Conservation (phyloP, 1,140 invertebrate genomes). For the Coptotermes formosanus region DNA sequence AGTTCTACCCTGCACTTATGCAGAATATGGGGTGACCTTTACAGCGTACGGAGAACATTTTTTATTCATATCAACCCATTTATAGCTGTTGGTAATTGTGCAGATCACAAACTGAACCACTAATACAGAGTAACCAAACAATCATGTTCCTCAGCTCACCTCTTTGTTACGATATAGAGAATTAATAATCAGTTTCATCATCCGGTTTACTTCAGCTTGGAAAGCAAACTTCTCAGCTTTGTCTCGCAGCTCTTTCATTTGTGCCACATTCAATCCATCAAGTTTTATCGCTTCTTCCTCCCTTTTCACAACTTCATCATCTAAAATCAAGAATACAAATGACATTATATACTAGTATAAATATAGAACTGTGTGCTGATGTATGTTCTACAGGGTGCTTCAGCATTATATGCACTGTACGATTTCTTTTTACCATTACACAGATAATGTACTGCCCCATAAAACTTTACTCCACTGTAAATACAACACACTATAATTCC, state of each 20-base stretch:
- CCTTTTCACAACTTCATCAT: conserved; percentile 74
- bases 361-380: background rate
- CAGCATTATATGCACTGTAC: too few relatives aligned
- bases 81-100: background rate
- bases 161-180: conserved; percentile 98
- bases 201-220: conserved; percentile 96
- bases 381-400: too few relatives aligned
- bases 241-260: conserved; percentile 88
- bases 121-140: background rate
- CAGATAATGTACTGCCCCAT: too few relatives aligned
- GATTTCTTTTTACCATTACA: too few relatives aligned
- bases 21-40: too few relatives aligned
- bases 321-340: conserved; percentile 46
- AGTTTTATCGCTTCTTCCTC: conserved; percentile 97
- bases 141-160: conserved; percentile 47
- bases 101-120: background rate
- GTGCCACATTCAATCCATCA: conserved; percentile 92
- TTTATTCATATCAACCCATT: background rate
- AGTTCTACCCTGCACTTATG: too few relatives aligned
- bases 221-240: conserved; percentile 92
- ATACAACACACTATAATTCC: too few relatives aligned
- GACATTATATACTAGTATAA: too few relatives aligned
- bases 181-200: conserved; percentile 99
- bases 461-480: too few relatives aligned
- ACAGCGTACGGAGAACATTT: too few relatives aligned